Evolutionary conservation across 2,797 vertebrate genomes (phyloP), one percentile per base, ranked within the genome.

Genomic region (Numenius phaeopus): DNA sequence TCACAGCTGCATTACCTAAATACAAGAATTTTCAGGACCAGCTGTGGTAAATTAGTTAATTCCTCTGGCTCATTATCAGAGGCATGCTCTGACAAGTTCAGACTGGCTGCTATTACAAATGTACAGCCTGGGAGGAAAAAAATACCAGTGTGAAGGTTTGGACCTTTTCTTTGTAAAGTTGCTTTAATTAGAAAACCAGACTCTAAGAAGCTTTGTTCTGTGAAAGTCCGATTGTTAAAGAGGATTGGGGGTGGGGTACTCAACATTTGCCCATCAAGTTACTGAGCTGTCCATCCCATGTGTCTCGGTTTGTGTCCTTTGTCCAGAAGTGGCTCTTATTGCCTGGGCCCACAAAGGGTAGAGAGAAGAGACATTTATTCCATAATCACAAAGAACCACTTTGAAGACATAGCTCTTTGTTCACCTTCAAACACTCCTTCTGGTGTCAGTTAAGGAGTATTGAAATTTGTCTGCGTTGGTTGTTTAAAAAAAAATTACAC

Each of bases 101-200:
- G 67, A 49, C 59, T 90, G 55, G 22, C 57, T 94, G 64, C 62
- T 85, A 69, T 71, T 95, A 81, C 23, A 93, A 90, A 92, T 77
- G 83, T 73, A 82, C 49, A 87, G 57, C 37, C 61, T 67, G 59
- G 84, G 85, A 94, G 89, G 59, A 64, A 95, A 95, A 90, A 89
- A 80, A 87, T 50, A 73, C 7, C 37, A 75, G 21, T 49, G 67
- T 61, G 81, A 92, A 95, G 46, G 55, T 82, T 94, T 77, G 67
- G 71, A 96, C 50, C 47, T 90, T 92, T 91, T 93, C 58, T 84
- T 84, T 16, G 3, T 57, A 34, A 76, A 77, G 83, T 93, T 77
- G 37, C 32, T 84, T 94, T 95, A 94, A 97, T 96, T 97, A 88
- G 88, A 95, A 97, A 96, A 89, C 10, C 77, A 96, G 77, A 86